Percentiles rank a stretch among this genome's conserved stretches.
These are phyloP conservation scores for Martes martes DNA, from an alignment of 2,113 vertebrate species.

Conservation along the genomic window DNA sequence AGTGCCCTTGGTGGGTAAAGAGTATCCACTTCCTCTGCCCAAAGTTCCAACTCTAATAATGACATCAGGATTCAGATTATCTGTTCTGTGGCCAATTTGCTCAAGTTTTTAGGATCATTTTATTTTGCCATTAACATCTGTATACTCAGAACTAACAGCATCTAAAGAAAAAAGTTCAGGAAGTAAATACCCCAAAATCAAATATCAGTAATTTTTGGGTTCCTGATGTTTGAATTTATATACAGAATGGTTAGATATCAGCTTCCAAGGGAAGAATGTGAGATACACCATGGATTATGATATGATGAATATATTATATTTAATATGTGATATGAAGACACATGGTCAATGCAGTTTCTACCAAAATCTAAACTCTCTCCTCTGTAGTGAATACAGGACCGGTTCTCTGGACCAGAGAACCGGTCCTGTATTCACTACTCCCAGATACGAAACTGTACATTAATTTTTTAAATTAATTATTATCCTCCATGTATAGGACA, in stretches of 20 bases:
- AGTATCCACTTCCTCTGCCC: background rate
- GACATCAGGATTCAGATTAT: background rate
- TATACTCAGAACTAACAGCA: background rate
- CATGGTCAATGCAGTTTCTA: background rate
- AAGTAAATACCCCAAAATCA: constrained; percentile 3
- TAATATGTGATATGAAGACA: background rate
- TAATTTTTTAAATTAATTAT: background rate
- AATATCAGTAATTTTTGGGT: background rate
- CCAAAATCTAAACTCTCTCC: background rate
- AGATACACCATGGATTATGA: background rate
- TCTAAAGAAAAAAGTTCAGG: background rate
- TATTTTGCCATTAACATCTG: background rate
- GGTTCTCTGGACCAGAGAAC: background rate
- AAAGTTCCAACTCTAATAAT: background rate
- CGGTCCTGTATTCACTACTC: background rate
- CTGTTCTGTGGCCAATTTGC: background rate
- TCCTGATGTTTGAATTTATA: background rate
- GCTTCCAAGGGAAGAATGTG: background rate
- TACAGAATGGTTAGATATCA: background rate
- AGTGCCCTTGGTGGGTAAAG: background rate
- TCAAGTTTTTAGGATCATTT: background rate
- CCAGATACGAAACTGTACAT: background rate
- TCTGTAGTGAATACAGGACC: background rate
- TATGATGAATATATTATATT: background rate
- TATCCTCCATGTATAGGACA: background rate